phyloP scores from a whole-genome alignment of 2,797 vertebrate genomes.

The Orientallactaga sibirica region DNA sequence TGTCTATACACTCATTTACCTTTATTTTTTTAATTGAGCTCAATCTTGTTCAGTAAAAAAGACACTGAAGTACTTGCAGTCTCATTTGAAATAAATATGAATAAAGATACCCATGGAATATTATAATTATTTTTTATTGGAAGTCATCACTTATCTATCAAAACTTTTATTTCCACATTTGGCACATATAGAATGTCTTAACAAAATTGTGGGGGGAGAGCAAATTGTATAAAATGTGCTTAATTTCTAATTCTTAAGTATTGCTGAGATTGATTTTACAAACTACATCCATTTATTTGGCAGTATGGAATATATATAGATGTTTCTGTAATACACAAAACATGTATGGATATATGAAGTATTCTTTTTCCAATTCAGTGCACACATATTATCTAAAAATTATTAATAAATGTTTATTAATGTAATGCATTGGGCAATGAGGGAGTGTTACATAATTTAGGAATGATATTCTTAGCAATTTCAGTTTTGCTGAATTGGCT shows the following conservation, averaged over 20 bases:
- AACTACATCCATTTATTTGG: background rate
- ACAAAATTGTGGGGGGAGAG: background rate
- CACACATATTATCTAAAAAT: background rate
- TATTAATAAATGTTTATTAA: background rate
- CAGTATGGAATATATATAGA: background rate
- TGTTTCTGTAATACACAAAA: background rate
- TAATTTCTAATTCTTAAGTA: background rate
- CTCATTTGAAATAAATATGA: background rate
- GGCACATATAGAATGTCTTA: background rate
- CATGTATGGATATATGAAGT: background rate
- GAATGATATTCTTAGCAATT: background rate
- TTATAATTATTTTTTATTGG: background rate
- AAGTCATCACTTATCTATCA: background rate
- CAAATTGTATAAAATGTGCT: too few species aligned
- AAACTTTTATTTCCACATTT: background rate
- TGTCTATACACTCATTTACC: background rate
- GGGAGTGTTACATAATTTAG: background rate
- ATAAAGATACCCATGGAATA: background rate
- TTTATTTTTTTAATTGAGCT: background rate
- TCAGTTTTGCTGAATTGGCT: background rate
- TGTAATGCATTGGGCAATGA: background rate
- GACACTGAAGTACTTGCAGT: rapidly evolving
- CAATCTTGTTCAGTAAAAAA: background rate
- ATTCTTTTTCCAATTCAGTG: background rate
- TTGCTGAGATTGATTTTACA: background rate